Conservation (phyloP, 2,113 vertebrate species). For the Onychostoma macrolepis region DNA sequence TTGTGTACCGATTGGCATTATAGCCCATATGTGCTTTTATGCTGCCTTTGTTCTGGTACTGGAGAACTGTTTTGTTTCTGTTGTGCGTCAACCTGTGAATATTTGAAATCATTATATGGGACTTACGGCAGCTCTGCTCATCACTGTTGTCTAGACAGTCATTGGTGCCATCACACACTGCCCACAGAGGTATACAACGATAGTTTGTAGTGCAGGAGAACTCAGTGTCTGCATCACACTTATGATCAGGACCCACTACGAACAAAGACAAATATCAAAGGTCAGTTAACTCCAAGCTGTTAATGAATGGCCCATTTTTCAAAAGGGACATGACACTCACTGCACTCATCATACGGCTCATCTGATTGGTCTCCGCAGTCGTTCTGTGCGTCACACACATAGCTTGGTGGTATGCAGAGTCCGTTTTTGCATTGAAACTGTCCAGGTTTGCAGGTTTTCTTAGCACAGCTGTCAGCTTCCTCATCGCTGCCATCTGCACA, state of each 20-base stretch:
- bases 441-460: constrained; percentile 82
- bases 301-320: not conserved
- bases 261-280: constrained; percentile 13
- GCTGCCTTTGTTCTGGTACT: not conserved
- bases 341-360: constrained; percentile 90
- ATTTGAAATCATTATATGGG: constrained; percentile 65
- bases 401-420: constrained; percentile 89
- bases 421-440: constrained; percentile 95
- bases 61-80: constrained; percentile 54
- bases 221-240: constrained; percentile 92
- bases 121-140: constrained; percentile 91
- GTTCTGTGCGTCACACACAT: constrained; percentile 95
- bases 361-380: constrained; percentile 96
- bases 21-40: not conserved
- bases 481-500: constrained; percentile 75
- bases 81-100: constrained; percentile 65
- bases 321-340: constrained; percentile 74
- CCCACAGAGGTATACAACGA: constrained; percentile 90
- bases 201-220: constrained; percentile 93
- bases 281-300: not conserved
- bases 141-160: constrained; percentile 97
- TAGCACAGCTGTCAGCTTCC: constrained; percentile 66
- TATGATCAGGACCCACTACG: constrained; percentile 88
- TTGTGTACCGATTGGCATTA: not conserved
- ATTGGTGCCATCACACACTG: constrained; percentile 87